These are phyloP conservation scores for Ectropis crepuscularia DNA, from an alignment of 2,888 invertebrate genomes.

Conservation along the genomic window DNA sequence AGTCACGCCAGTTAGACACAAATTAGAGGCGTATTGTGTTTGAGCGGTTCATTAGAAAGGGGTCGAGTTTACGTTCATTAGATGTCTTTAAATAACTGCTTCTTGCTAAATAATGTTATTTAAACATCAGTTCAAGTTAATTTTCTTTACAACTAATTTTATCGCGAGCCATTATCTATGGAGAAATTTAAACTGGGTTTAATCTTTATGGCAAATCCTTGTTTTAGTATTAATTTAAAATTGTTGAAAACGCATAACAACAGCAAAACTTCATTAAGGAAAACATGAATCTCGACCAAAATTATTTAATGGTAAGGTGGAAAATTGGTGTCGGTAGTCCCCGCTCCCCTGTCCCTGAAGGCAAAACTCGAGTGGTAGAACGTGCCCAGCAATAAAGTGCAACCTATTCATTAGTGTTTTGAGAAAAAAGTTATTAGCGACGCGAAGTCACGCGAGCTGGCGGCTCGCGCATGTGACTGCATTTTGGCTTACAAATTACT, in stretches of 20 bases:
- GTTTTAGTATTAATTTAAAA: constrained; percentile 23
- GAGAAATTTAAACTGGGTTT: too few species aligned
- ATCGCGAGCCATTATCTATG: too few species aligned
- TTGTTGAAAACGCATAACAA: constrained; percentile 46
- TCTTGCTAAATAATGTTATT: constrained; percentile 12
- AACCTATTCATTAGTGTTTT: constrained; percentile 82
- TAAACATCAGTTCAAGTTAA: background rate
- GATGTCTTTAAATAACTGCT: constrained; percentile 8
- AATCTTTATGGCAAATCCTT: background rate
- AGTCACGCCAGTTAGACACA: constrained; percentile 8
- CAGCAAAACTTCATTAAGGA: constrained; percentile 56
- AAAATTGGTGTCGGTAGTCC: constrained; percentile 63
- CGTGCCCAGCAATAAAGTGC: constrained; percentile 80
- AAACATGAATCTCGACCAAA: constrained; percentile 71
- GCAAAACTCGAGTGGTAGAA: constrained; percentile 65
- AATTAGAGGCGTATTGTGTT: constrained; percentile 14
- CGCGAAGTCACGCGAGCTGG: constrained; percentile 64
- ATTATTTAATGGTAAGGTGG: constrained; percentile 71
- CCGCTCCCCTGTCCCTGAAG: constrained; percentile 34
- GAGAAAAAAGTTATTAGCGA: constrained; percentile 78
- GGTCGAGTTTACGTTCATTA: constrained; percentile 8
- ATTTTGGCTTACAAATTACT: constrained; percentile 69
- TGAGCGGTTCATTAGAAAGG: constrained; percentile 17
- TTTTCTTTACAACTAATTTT: background rate
- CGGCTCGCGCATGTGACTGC: constrained; percentile 72